Evolutionary conservation across 2,888 invertebrate species (phyloP).

Genomic region (Spicauda simplicius): DNA sequence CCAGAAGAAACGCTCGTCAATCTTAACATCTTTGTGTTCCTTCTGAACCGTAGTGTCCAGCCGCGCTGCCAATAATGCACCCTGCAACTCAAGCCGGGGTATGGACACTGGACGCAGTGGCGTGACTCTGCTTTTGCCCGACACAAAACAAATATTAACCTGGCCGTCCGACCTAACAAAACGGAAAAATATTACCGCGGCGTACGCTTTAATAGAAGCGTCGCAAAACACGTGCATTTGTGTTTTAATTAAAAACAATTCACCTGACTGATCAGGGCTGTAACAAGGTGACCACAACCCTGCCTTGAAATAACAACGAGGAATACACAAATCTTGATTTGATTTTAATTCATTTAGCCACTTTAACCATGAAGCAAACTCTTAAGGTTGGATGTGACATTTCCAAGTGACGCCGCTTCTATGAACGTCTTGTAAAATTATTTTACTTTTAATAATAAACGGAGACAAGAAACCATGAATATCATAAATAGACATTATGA

Average conservation of each 20-base stretch:
- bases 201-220: constrained; percentile 45
- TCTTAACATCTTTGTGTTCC: constrained; percentile 17
- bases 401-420: constrained; percentile 40
- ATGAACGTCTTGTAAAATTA: constrained; percentile 41
- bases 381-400: constrained; percentile 38
- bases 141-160: constrained; percentile 38
- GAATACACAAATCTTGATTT: no score
- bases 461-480: constrained; percentile 40
- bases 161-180: constrained; percentile 36
- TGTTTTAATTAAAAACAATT: neutral
- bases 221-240: constrained; percentile 48
- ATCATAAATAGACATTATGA: constrained; percentile 40
- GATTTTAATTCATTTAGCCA: no score
- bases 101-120: constrained; percentile 40
- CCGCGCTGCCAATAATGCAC: constrained; percentile 23
- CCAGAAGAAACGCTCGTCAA: constrained; percentile 26
- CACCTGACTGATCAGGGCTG: no score
- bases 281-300: no score
- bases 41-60: constrained; percentile 12
- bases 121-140: constrained; percentile 41
- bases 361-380: neutral
- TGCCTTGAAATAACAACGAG: no score
- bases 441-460: constrained; percentile 40
- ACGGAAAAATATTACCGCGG: constrained; percentile 45
- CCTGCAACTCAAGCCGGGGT: constrained; percentile 21